These are phyloP conservation scores for Virgularia gustaviana DNA, from an alignment of 92 coral and sea anemone species.

Conservation along the genomic window DNA sequence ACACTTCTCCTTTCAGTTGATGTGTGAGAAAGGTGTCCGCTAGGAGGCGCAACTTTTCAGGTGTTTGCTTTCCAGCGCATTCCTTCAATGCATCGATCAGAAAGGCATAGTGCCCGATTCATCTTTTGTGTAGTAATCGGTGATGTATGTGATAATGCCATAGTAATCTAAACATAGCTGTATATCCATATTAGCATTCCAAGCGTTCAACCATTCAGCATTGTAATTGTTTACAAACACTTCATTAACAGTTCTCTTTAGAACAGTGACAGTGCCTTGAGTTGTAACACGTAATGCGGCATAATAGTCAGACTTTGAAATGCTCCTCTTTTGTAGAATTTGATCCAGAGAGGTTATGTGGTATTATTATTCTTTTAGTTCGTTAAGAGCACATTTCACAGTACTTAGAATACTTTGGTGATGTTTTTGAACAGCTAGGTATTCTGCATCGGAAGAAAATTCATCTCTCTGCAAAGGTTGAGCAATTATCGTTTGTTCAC, in stretches of 20 bases:
- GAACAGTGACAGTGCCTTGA: not conserved
- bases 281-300: not conserved
- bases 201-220: not conserved
- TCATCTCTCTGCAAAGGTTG: conserved; percentile 20
- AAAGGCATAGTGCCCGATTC: not conserved
- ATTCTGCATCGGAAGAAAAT: conserved; percentile 13
- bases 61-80: not conserved
- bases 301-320: not conserved
- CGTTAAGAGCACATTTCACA: conserved; percentile 7
- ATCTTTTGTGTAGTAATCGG: not conserved
- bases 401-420: conserved; percentile 18
- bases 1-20: not conserved
- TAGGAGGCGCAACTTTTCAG: not conserved
- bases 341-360: not conserved
- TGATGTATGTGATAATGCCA: not conserved
- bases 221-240: not conserved
- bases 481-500: conserved; percentile 19
- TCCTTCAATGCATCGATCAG: not conserved
- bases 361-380: conserved; percentile 7
- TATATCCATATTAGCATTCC: not conserved
- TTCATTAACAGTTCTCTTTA: not conserved
- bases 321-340: not conserved
- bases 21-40: not conserved
- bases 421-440: conserved; percentile 1
- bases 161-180: not conserved